These are phyloP conservation scores for Apamea sordens DNA, from an alignment of 2,888 invertebrate genomes.

Conservation along the genomic window DNA sequence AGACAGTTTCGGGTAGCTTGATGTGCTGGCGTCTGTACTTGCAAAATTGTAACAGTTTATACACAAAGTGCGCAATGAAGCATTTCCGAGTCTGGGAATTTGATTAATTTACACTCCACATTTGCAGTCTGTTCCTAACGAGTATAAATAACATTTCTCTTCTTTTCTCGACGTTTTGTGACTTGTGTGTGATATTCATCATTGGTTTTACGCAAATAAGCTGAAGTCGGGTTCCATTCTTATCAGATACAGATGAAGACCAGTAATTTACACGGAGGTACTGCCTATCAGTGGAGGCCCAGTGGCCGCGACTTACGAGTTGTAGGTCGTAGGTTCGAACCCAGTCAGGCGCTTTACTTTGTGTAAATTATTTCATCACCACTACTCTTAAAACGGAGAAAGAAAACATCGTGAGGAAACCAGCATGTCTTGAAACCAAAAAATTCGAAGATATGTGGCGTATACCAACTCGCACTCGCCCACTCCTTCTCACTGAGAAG, in stretches of 20 bases:
- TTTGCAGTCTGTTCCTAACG: background rate
- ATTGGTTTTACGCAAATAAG: background rate
- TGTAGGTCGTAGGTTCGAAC: too few relatives aligned
- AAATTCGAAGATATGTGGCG: too few relatives aligned
- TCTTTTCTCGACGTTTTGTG: background rate
- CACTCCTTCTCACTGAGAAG: too few relatives aligned
- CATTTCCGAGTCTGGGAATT: slow-evolving; percentile 32
- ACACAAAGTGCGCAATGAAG: slow-evolving; percentile 16
- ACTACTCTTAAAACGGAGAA: too few relatives aligned
- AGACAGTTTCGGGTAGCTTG: too few relatives aligned
- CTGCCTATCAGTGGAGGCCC: background rate
- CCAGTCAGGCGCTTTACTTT: too few relatives aligned
- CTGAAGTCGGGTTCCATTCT: background rate
- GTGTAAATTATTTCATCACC: too few relatives aligned
- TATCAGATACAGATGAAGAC: background rate
- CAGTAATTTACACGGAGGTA: background rate
- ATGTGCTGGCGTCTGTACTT: background rate
- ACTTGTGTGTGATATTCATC: background rate
- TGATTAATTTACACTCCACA: slow-evolving; percentile 8
- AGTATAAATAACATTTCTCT: background rate
- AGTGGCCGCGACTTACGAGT: too few relatives aligned
- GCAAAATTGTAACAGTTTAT: slow-evolving; percentile 9
- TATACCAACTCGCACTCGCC: too few relatives aligned
- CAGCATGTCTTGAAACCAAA: too few relatives aligned
- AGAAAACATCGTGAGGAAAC: too few relatives aligned